Conservation (phyloP, 2,888 invertebrate species). For the Caenorhabditis sinica region DNA sequence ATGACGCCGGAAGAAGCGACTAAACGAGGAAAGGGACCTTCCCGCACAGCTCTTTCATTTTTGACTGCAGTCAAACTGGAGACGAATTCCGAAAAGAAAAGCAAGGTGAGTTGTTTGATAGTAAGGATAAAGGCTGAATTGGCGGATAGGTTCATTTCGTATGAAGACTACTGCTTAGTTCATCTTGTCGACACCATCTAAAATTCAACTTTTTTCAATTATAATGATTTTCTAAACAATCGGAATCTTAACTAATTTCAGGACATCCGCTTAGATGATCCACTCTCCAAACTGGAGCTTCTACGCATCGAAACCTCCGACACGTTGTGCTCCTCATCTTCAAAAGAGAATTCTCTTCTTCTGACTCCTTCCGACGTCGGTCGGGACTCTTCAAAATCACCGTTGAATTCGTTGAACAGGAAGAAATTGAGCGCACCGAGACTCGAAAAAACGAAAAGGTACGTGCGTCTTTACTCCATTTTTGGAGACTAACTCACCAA, state of each 20-base stretch:
- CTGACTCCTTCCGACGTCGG: conserved; percentile 43
- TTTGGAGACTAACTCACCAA: conserved; percentile 10
- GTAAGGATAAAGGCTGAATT: no score
- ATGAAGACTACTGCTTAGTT: no score
- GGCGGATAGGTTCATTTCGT: no score
- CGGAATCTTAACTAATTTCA: neutral
- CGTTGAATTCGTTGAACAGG: conserved; percentile 54
- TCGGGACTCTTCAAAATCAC: conserved; percentile 36
- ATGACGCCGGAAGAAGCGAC: conserved; percentile 48
- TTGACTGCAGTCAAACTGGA: conserved; percentile 52
- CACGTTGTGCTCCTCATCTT: conserved; percentile 16
- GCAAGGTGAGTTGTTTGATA: conserved; percentile 41
- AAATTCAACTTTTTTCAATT: no score
- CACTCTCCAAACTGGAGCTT: conserved; percentile 43
- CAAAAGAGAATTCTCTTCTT: conserved; percentile 40
- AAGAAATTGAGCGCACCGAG: conserved; percentile 57
- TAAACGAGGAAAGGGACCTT: conserved; percentile 23
- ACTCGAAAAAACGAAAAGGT: conserved; percentile 63
- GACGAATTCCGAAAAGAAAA: conserved; percentile 30
- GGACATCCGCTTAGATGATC: conserved; percentile 7
- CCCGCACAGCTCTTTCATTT: conserved; percentile 58
- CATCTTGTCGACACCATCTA: no score
- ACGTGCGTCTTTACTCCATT: conserved; percentile 31
- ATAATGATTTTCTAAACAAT: no score
- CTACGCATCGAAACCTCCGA: conserved; percentile 45